Base-by-base conservation (phyloP, 2,888 invertebrate species). In the Timema podura region DNA sequence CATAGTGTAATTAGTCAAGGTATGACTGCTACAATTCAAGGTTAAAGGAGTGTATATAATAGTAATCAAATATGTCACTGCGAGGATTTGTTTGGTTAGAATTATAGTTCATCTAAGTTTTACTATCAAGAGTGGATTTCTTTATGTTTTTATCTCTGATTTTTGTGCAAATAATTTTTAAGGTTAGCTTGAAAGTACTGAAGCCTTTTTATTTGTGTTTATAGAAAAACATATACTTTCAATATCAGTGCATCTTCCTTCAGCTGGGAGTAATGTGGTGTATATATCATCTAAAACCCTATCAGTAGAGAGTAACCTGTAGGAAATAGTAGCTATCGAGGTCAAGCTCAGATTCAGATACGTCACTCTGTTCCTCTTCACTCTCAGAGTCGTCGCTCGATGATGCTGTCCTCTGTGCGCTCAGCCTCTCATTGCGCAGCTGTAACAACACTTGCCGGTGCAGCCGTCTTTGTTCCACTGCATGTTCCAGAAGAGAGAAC, bases 261-360 rank as follows among this genome's bases (percentile, higher is more conserved):
- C n/a, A n/a, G n/a, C n/a, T n/a, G n/a, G n/a, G n/a, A n/a, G n/a
- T n/a, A n/a, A n/a, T n/a, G n/a, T n/a, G n/a, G n/a, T n/a, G n/a
- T n/a, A n/a, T n/a, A 16, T n/a, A 11, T 61, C 61, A 61, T 13
- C 51, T 49, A 49, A 49, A 49, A 49, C 13, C 10, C 13, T 11
- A 10, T 11, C 10, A n/a, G n/a, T n/a, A n/a, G 10, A 9, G 13
- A 68, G 68, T 70, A 69, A 80, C 80, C 77, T 80, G 81, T 67
- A 95, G 83, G 79, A 95, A 95, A 79, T 95, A 95, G 80, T 92
- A 95, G 78, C 91, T 92, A 76, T 95, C 95, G 76, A 92, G 87
- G 80, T 95, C 95, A 76, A 93, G 84, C 57, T 76, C 78, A 13
- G 75, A 77, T 65, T 76, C 76, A 72, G 89, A 89, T 75, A 88